Evolutionary conservation across 2,888 invertebrate species (phyloP).

Genomic region (Hypsopygia costalis): DNA sequence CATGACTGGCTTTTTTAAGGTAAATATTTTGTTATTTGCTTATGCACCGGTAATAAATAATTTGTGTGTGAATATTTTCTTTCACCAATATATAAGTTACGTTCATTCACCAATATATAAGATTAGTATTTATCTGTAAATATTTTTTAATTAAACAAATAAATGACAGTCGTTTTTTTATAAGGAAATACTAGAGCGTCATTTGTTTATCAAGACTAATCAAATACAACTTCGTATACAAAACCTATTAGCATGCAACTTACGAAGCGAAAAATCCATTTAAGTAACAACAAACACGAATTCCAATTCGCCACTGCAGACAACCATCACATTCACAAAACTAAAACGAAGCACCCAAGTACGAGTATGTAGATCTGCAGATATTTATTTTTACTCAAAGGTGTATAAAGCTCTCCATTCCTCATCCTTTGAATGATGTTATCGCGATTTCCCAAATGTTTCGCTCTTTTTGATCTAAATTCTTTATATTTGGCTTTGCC

Average conservation of each 20-base stretch:
- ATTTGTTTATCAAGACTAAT: no score
- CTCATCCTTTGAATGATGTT: constrained; percentile 73
- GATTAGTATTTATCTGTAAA: no score
- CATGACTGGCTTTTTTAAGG: constrained; percentile 36
- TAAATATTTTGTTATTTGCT: constrained; percentile 43
- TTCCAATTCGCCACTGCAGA: background rate
- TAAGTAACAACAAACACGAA: no score
- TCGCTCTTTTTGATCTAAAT: constrained; percentile 72
- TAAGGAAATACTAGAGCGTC: no score
- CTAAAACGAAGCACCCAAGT: constrained; percentile 16
- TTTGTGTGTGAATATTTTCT: no score
- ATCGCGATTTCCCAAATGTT: constrained; percentile 71
- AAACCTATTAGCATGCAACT: no score
- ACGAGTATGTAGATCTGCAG: constrained; percentile 36
- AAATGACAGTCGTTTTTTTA: no score
- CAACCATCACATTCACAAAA: background rate
- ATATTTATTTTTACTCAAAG: constrained; percentile 67
- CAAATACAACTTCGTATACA: no score
- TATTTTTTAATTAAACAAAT: no score
- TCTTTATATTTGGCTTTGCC: constrained; percentile 66
- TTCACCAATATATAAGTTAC: no score
- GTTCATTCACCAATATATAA: no score
- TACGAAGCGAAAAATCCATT: no score
- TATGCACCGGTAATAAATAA: constrained; percentile 32
- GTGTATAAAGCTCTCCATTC: constrained; percentile 65